Conservation (phyloP, 2,888 invertebrate species). For the Psylliodes chrysocephalus region DNA sequence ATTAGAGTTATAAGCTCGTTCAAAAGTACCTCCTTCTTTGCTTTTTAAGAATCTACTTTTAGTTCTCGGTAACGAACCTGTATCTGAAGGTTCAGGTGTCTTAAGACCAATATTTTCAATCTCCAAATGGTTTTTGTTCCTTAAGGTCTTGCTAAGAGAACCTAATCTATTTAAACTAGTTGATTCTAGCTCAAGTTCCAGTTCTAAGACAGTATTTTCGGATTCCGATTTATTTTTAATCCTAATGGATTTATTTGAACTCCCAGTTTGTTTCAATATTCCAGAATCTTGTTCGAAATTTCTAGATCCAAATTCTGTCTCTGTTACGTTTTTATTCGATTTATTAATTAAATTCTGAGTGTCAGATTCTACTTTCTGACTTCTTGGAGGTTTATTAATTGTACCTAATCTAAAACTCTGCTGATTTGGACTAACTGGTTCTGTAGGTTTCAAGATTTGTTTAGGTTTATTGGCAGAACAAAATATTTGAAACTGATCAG, state of each 20-base stretch:
- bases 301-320: not conserved
- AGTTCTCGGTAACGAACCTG: not conserved
- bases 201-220: not conserved
- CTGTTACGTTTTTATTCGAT: too few relatives aligned
- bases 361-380: not conserved
- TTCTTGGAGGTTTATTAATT: slow-evolving; percentile 19
- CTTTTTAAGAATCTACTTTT: slow-evolving; percentile 25
- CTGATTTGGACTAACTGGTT: not conserved
- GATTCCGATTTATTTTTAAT: not conserved
- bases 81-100: not conserved
- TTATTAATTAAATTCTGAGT: too few relatives aligned
- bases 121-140: not conserved
- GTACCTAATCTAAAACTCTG: not conserved
- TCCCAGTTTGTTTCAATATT: not conserved
- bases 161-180: not conserved
- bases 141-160: not conserved
- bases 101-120: not conserved
- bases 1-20: slow-evolving; percentile 33
- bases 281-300: not conserved
- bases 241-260: not conserved
- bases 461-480: not conserved
- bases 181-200: too few relatives aligned
- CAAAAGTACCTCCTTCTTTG: slow-evolving; percentile 29
- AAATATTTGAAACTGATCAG: slow-evolving; percentile 8
- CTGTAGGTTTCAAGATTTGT: not conserved